Evolutionary conservation across 2,888 invertebrate genomes (phyloP).

Genomic region (Unio pictorum): DNA sequence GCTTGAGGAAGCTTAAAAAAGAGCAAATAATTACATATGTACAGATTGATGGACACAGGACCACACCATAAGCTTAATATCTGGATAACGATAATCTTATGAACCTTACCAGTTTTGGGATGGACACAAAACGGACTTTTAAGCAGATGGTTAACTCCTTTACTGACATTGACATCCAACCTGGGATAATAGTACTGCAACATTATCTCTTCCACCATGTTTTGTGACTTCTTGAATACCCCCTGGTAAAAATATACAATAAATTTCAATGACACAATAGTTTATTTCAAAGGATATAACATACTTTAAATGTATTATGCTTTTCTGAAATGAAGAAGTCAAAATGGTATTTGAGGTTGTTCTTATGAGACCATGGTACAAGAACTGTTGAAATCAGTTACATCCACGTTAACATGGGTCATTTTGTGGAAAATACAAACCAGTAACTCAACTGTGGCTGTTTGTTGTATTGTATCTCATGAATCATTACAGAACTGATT

Average conservation of each 20-base stretch:
- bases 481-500: too few relatives aligned
- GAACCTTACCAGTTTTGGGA: conserved; percentile 85
- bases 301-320: too few relatives aligned
- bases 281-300: too few relatives aligned
- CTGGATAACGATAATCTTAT: neutral
- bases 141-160: conserved; percentile 94
- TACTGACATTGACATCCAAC: conserved; percentile 95
- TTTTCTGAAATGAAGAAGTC: too few relatives aligned
- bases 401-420: too few relatives aligned
- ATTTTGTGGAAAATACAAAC: too few relatives aligned
- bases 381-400: too few relatives aligned
- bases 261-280: too few relatives aligned
- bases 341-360: too few relatives aligned
- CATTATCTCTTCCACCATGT: conserved; percentile 81
- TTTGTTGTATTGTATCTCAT: too few relatives aligned
- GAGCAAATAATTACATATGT: neutral
- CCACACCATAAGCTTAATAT: neutral
- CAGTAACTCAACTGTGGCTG: too few relatives aligned
- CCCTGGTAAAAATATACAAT: conserved; percentile 25
- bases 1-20: neutral
- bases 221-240: conserved; percentile 31
- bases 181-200: conserved; percentile 93
- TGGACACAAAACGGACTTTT: conserved; percentile 99
- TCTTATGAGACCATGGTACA: too few relatives aligned
- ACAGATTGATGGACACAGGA: neutral